Conservation (phyloP, 23 tunicate species). For the Halocynthia roretzi region DNA sequence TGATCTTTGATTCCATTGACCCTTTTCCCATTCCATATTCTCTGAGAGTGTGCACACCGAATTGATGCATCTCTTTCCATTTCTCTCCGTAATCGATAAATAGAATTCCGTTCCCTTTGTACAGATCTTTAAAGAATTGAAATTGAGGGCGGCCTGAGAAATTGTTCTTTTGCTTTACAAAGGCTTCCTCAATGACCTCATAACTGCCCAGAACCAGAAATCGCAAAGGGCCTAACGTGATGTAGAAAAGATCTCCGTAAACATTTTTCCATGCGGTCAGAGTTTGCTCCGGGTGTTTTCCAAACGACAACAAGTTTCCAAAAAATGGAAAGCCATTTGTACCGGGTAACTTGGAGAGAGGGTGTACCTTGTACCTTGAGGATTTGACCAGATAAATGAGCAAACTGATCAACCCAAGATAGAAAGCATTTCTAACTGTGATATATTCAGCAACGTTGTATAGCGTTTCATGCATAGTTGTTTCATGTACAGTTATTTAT, state of each 20-base stretch:
- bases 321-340: neutral
- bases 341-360: too few relatives aligned
- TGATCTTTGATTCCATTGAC: too few relatives aligned
- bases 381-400: too few relatives aligned
- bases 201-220: conserved; percentile 7
- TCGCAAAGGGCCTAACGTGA: conserved; percentile 9
- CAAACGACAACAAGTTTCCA: conserved; percentile 9
- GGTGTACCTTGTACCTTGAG: too few relatives aligned
- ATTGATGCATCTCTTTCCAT: conserved; percentile 2
- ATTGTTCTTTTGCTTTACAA: neutral
- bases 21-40: too few relatives aligned
- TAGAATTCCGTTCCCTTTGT: conserved; percentile 6
- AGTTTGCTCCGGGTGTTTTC: conserved; percentile 1
- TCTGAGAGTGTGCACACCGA: neutral
- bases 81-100: conserved; percentile 17
- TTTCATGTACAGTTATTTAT: too few relatives aligned
- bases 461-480: too few relatives aligned
- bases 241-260: conserved; percentile 1
- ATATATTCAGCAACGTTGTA: too few relatives aligned
- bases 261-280: conserved; percentile 1
- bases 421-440: too few relatives aligned
- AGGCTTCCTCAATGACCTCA: conserved; percentile 1
- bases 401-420: too few relatives aligned
- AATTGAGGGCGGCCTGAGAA: conserved; percentile 5
- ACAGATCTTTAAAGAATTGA: neutral